Evolutionary conservation across 2,113 vertebrate species (phyloP), one percentile per base, ranked within the genome.

Genomic region (Gavialis gangeticus): DNA sequence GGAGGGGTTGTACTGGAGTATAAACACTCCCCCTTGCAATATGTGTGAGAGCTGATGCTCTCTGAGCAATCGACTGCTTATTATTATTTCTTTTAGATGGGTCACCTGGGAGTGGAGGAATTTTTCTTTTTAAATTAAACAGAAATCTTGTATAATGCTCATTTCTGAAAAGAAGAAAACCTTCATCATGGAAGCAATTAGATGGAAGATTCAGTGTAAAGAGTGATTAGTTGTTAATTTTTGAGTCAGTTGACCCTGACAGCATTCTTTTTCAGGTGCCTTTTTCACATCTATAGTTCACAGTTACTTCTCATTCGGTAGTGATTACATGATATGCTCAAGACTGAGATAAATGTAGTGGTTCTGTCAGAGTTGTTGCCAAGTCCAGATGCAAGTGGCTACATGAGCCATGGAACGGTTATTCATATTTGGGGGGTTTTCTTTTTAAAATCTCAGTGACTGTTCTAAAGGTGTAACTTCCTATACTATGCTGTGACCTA

Each of bases 111-210:
- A 96, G 87, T 67, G 71, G 89, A 93, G 92, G 91, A 94, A 94
- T 94, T 96, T 97, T 94, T 96, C 95, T 98, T 95, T 97, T 91
- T 92, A 95, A 97, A 97, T 97, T 96, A 96, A 96, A 97, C 92
- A 96, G 88, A 96, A 95, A 87, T 97, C 96, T 96, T 94, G 95
- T 95, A 91, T 91, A 93, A 97, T 94, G 75, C 88, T 97, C 89
- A 77, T 90, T 97, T 95, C 91, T 95, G 85, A 96, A 94, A 96
- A 92, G 5, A 25, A 77, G 91, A 89, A 75, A 0, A 4, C 10
- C 76, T 84, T 96, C 95, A 89, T 96, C 95, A 89, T 95, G 96
- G 96, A 96, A 96, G 95, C 95, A 95, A 95, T 96, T 96, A 97
- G 80, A 92, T 82, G 90, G 87, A 95, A 85, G 88, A 95, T 85